phyloP scores from a whole-genome alignment of 2,888 invertebrate species.

The Eulithis prunata region DNA sequence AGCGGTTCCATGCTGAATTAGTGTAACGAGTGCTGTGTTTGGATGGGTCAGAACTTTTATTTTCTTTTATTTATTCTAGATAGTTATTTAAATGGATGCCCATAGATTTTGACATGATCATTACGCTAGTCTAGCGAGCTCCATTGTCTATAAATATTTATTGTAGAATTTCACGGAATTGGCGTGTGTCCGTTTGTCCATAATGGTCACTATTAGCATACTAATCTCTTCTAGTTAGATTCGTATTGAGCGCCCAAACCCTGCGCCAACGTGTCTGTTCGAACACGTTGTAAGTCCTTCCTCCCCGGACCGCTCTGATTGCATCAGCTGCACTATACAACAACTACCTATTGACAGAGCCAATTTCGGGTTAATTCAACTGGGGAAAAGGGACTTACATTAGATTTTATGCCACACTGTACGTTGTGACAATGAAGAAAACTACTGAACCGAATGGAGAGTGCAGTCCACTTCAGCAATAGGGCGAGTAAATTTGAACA shows the following conservation, averaged over 20 bases:
- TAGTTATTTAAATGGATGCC: conserved; percentile 73
- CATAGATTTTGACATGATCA: conserved; percentile 70
- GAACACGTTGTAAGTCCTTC: conserved; percentile 68
- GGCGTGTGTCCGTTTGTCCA: conserved; percentile 65
- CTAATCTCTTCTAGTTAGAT: conserved; percentile 80
- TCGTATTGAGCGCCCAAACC: conserved; percentile 65
- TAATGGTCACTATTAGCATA: conserved; percentile 76
- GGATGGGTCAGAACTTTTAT: conserved; percentile 80
- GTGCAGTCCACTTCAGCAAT: conserved; percentile 69
- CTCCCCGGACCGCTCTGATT: conserved; percentile 60
- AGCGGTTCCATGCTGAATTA: conserved; percentile 62
- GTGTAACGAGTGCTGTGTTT: conserved; percentile 73
- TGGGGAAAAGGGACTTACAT: conserved; percentile 67
- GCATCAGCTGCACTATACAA: conserved; percentile 44
- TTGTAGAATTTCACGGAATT: conserved; percentile 71
- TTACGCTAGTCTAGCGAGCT: conserved; percentile 78
- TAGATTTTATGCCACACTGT: conserved; percentile 41
- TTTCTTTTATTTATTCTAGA: conserved; percentile 59
- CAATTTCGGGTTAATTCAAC: conserved; percentile 49
- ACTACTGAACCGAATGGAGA: conserved; percentile 70
- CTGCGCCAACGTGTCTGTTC: conserved; percentile 58
- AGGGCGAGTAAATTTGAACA: conserved; percentile 83
- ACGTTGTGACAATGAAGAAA: conserved; percentile 68
- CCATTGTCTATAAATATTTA: conserved; percentile 75
- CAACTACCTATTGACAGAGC: conserved; percentile 47